Percentiles rank a stretch among this genome's conserved stretches.
phyloP scores from a whole-genome alignment of 1,140 invertebrate species.

The Maconellicoccus hirsutus region DNA sequence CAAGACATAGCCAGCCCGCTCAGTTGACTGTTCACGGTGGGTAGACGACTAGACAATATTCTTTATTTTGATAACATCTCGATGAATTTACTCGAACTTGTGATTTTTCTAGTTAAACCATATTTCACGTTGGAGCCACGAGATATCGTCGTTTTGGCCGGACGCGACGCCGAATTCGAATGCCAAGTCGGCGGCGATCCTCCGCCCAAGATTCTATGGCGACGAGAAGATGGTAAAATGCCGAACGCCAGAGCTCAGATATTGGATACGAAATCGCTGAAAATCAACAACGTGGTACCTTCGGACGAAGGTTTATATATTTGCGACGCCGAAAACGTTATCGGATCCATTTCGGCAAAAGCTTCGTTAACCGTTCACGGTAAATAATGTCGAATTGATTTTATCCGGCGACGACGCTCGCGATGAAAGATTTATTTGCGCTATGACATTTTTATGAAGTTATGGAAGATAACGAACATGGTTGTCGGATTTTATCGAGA shows the following conservation, averaged over 20 bases:
- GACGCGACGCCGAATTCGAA: conserved; percentile 69
- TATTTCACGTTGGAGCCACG: conserved; percentile 72
- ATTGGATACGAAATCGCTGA: conserved; percentile 59
- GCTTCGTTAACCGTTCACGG: conserved; percentile 63
- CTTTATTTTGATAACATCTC: too few relatives aligned
- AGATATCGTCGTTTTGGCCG: conserved; percentile 67
- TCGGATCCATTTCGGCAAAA: conserved; percentile 59
- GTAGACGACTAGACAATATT: too few relatives aligned
- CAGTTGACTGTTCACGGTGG: conserved; percentile 70
- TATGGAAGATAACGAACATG: too few relatives aligned
- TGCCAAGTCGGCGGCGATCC: conserved; percentile 85
- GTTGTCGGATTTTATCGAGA: too few relatives aligned
- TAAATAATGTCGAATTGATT: too few relatives aligned
- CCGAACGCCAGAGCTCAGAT: conserved; percentile 60
- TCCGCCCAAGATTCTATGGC: conserved; percentile 77
- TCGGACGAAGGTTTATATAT: conserved; percentile 71
- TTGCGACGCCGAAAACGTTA: conserved; percentile 65
- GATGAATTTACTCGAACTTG: too few relatives aligned
- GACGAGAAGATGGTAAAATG: conserved; percentile 72
- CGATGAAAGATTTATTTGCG: too few relatives aligned
- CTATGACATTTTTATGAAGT: too few relatives aligned
- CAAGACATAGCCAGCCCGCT: conserved; percentile 58
- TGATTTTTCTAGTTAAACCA: conserved; percentile 66
- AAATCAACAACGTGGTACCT: conserved; percentile 57
- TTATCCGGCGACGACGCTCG: too few relatives aligned